Percentiles rank a stretch among this genome's conserved stretches.
Evolutionary conservation across 2,888 invertebrate species (phyloP).

Genomic region (Dryocosmus kuriphilus): DNA sequence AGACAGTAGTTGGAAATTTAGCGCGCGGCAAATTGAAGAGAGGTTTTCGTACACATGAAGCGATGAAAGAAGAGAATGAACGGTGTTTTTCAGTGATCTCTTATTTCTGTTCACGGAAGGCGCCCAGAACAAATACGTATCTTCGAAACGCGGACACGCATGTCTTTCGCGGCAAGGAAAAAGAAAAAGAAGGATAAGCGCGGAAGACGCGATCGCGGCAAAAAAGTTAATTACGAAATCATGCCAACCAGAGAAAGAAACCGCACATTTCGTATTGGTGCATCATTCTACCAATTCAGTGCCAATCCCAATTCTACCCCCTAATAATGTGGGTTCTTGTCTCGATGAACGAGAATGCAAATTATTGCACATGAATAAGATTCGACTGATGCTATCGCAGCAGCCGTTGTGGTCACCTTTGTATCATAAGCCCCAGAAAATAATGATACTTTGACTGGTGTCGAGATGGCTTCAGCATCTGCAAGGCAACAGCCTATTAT

Average conservation of each 20-base stretch:
- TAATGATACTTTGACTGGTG: conserved; percentile 46
- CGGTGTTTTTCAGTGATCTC: neutral
- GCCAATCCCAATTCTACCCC: conserved; percentile 65
- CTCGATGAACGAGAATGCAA: conserved; percentile 72
- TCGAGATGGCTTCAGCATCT: conserved; percentile 19
- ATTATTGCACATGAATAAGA: conserved; percentile 71
- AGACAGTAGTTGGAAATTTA: neutral
- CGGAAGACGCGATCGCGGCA: conserved; percentile 53
- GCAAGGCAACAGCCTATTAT: conserved; percentile 6
- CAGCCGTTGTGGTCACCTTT: conserved; percentile 54
- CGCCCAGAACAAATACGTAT: conserved; percentile 40
- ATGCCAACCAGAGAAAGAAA: conserved; percentile 66
- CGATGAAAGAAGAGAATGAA: neutral
- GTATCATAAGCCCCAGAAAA: conserved; percentile 55
- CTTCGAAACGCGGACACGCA: conserved; percentile 40
- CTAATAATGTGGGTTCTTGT: conserved; percentile 74
- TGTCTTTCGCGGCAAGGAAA: conserved; percentile 25
- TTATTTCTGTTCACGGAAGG: conserved; percentile 16
- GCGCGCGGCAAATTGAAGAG: neutral
- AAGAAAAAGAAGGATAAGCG: conserved; percentile 46
- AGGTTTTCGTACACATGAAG: neutral
- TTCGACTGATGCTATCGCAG: conserved; percentile 62
- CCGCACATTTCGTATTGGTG: conserved; percentile 49
- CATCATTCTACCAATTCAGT: conserved; percentile 59
- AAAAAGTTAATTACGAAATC: conserved; percentile 73